These are phyloP conservation scores for Drosophila azteca DNA, from an alignment of 1,140 invertebrate genomes.

Conservation along the genomic window DNA sequence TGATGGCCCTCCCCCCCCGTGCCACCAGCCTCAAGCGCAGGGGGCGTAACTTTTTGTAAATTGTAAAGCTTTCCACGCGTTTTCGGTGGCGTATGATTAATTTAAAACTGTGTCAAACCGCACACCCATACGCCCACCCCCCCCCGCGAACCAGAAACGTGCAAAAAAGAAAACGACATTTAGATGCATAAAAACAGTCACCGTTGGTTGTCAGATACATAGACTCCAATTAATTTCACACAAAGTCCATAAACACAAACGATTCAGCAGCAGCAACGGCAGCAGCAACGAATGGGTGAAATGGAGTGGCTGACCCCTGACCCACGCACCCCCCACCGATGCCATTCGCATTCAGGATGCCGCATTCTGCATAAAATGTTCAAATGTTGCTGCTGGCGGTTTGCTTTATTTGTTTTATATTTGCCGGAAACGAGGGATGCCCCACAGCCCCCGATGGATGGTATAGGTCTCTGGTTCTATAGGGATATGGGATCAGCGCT, in stretches of 20 bases:
- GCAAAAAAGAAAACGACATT: constrained; percentile 46
- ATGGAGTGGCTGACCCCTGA: background rate
- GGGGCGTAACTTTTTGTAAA: constrained; percentile 28
- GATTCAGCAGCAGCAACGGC: constrained; percentile 21
- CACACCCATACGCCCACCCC: constrained; percentile 32
- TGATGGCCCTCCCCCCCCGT: constrained; percentile 35
- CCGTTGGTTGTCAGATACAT: constrained; percentile 66
- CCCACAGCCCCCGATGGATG: background rate
- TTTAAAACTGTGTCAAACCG: constrained; percentile 79
- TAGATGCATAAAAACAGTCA: constrained; percentile 59
- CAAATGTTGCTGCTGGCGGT: constrained; percentile 70
- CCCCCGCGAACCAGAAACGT: background rate
- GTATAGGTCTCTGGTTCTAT: too few species aligned
- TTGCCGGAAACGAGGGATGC: constrained; percentile 48
- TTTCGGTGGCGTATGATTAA: constrained; percentile 75
- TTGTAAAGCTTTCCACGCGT: constrained; percentile 66
- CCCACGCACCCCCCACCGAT: background rate
- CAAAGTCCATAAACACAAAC: constrained; percentile 77
- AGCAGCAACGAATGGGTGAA: constrained; percentile 4
- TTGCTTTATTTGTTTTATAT: constrained; percentile 80
- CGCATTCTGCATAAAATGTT: constrained; percentile 68
- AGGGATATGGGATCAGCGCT: constrained; percentile 6
- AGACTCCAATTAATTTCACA: constrained; percentile 79
- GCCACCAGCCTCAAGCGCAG: too few species aligned
- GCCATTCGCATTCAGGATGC: background rate